Evolutionary conservation across 2,113 vertebrate species (phyloP), one percentile per base, ranked within the genome.

Genomic region (Proterorhinus semilunaris): DNA sequence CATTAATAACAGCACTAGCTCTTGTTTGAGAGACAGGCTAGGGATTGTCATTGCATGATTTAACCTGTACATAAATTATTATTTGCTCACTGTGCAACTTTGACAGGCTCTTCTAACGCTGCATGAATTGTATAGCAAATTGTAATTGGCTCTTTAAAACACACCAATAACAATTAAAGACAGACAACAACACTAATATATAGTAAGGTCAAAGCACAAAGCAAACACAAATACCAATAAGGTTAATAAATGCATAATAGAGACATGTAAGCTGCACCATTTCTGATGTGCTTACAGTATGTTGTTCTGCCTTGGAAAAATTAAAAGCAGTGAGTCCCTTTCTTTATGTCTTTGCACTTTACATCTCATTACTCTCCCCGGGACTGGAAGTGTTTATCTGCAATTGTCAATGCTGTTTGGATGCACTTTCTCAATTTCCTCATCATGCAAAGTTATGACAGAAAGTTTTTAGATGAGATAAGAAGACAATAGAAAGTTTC

Each of bases 331-430:
- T 42, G 50, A 66, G 52, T 7, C 51, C 15, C 62, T 8, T 65
- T 10, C 59, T 49, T 51, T 75, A n/a, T 76, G 66, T 73, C 59
- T 65, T 16, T 53, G 42, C 5, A 5, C 65, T 36, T 10, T 64
- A 13, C 69, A n/a, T 68, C 61, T 72, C 65, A 69, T 21, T 59
- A 53, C 49, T 46, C 3, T 4, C 57, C 15, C 17, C 53, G 52
- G 52, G 16, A 45, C 71, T 65, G 36, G 45, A 55, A 71, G 62
- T 54, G 72, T 75, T 74, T 50, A 71, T 72, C 62, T 68, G 45
- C 55, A 65, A 68, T 63, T 51, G 59, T 69, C 7, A 71, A 62
- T 68, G 74, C 9, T 21, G n/a, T 68, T 62, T 65, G 48, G 54
- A 42, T 65, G 63, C 53, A 44, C 51, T 53, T 66, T 44, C 42